A percentile compares a stretch with the other conserved stretches of the same genome.
These are phyloP conservation scores for Eretmocerus hayati DNA, from an alignment of 2,888 invertebrate species.

Conservation along the genomic window DNA sequence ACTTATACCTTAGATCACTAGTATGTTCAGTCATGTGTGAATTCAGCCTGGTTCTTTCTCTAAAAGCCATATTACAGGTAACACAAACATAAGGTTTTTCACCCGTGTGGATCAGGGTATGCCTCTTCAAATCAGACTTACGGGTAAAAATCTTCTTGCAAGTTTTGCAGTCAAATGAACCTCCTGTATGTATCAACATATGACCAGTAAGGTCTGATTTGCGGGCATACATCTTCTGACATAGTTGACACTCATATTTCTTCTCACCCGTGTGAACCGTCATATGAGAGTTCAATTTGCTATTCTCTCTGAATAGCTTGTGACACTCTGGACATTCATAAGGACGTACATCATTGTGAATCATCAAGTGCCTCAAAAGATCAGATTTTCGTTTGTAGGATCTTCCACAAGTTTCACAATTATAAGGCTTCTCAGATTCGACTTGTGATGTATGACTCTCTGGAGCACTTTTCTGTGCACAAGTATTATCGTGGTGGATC, in stretches of 20 bases:
- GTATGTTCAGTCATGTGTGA: conserved; percentile 41
- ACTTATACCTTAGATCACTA: conserved; percentile 37
- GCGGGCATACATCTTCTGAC: conserved; percentile 42
- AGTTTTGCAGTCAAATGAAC: conserved; percentile 42
- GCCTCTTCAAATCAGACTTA: conserved; percentile 41
- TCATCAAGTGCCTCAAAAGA: conserved; percentile 41
- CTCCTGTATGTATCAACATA: conserved; percentile 42
- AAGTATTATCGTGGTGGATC: conserved; percentile 32
- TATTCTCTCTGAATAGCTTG: conserved; percentile 43
- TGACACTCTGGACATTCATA: conserved; percentile 43
- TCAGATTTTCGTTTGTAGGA: conserved; percentile 43
- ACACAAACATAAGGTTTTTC: conserved; percentile 41
- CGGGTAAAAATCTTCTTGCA: conserved; percentile 43
- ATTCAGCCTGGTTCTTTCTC: conserved; percentile 40
- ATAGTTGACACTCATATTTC: conserved; percentile 42
- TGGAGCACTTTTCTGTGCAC: conserved; percentile 37
- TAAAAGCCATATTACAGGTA: conserved; percentile 40
- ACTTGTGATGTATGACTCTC: conserved; percentile 42
- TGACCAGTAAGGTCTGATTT: conserved; percentile 44
- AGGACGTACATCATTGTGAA: conserved; percentile 42
- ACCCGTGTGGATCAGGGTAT: conserved; percentile 40
- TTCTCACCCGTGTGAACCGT: conserved; percentile 43
- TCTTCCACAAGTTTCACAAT: conserved; percentile 40
- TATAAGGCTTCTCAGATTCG: conserved; percentile 41
- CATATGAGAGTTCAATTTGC: conserved; percentile 43